phyloP scores from a whole-genome alignment of 2,113 vertebrate species.

The Petrocephalus microphthalmus region DNA sequence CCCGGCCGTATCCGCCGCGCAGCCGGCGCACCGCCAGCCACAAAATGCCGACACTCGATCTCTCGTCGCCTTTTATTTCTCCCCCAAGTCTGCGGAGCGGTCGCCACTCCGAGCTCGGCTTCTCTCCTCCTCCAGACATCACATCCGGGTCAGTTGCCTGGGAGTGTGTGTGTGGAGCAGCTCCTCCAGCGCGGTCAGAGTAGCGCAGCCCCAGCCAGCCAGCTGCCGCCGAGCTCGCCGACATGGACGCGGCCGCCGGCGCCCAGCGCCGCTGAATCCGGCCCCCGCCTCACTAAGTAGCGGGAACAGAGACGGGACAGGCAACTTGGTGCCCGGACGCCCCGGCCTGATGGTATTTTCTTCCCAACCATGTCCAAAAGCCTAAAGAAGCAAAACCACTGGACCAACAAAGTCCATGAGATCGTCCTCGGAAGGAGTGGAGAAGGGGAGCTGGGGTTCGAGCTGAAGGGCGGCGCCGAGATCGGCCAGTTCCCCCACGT shows the following conservation, averaged over 20 bases:
- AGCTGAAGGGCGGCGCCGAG: constrained; percentile 88
- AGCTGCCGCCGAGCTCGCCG: constrained; percentile 44
- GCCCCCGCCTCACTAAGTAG: background rate
- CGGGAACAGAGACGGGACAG: constrained; percentile 22
- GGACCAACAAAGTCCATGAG: constrained; percentile 93
- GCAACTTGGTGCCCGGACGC: constrained; percentile 21
- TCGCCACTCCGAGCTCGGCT: background rate
- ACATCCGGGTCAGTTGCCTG: constrained; percentile 65
- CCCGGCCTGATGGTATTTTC: background rate
- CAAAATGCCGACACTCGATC: background rate
- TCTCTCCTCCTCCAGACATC: constrained; percentile 51
- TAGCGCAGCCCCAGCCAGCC: constrained; percentile 48
- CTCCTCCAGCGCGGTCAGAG: constrained; percentile 37
- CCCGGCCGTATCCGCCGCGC: background rate
- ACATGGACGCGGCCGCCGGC: constrained; percentile 45
- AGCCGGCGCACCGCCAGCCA: background rate
- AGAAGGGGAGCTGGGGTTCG: constrained; percentile 79
- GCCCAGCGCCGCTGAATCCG: constrained; percentile 32
- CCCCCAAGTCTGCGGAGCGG: background rate
- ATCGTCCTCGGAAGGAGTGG: constrained; percentile 74
- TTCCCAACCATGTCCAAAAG: constrained; percentile 84
- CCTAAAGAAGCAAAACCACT: constrained; percentile 93
- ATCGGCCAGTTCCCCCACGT: constrained; percentile 87
- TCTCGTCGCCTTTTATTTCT: background rate
- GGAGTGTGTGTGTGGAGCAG: constrained; percentile 47